Conservation (phyloP, 2,113 vertebrate genomes). For the Hemicordylus capensis region DNA sequence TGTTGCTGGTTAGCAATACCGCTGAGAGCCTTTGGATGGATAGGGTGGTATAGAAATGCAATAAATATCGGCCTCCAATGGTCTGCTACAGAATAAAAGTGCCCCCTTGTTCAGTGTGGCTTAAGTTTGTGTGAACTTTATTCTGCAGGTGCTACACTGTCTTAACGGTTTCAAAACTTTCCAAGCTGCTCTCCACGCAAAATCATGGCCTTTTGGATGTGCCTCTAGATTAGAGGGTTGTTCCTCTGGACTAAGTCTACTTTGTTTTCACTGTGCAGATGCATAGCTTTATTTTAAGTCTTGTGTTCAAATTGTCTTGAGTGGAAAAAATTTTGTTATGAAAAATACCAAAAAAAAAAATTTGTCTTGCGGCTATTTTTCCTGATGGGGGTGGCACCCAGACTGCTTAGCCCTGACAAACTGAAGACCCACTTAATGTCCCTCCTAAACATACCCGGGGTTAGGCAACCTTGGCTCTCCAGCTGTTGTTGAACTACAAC, state of each 20-base stretch:
- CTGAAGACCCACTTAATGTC: neutral
- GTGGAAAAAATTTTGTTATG: slow-evolving; percentile 53
- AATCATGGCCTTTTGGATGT: slow-evolving; percentile 56
- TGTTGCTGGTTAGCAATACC: neutral
- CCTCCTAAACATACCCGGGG: no score
- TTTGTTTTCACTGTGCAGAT: slow-evolving; percentile 17
- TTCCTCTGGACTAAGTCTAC: slow-evolving; percentile 53
- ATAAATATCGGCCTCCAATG: no score
- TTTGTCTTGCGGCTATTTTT: slow-evolving; percentile 66
- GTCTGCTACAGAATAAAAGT: neutral
- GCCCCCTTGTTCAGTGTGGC: neutral
- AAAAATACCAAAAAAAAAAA: slow-evolving; percentile 66
- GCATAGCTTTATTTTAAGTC: slow-evolving; percentile 40
- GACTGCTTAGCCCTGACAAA: neutral
- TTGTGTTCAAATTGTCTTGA: slow-evolving; percentile 59
- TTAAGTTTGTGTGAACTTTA: slow-evolving; percentile 31
- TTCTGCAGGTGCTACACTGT: slow-evolving; percentile 55
- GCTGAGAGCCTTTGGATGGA: no score
- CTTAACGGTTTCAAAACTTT: slow-evolving; percentile 45
- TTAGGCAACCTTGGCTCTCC: no score
- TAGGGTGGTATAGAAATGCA: no score
- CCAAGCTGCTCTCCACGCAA: slow-evolving; percentile 42
- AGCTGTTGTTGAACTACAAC: no score
- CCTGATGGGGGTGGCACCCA: slow-evolving; percentile 34
- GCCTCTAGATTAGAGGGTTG: slow-evolving; percentile 55